Evolutionary conservation across 2,797 vertebrate species (phyloP), one percentile per base, ranked within the genome.

Genomic region (Sebastes oblongus): DNA sequence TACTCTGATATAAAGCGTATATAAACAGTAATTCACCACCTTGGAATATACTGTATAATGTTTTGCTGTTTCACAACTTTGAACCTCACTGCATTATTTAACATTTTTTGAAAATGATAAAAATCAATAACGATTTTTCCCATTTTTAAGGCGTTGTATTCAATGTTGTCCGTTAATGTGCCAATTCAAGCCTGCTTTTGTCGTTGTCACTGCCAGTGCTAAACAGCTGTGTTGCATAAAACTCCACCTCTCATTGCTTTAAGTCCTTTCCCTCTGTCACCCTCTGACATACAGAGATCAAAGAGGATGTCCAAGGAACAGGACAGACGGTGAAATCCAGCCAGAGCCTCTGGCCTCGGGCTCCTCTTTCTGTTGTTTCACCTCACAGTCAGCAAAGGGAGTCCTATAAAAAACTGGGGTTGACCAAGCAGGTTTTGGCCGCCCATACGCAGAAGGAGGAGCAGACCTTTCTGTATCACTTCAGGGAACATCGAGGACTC

Each of bases 361-460:
- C 87, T 12, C 88, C 91, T 62, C 77, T 81, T 2, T 87, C 74
- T 61, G 85, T 93, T 4, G 73, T 93, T 68, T 91, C 88, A 0
- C 83, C 95, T 54, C 93, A 93, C 9, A 93, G 81, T 91, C 96
- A 95, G 24, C 97, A 97, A 87, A 96, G 95, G 90, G 98, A 97
- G 78, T 87, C 95, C 2, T 97, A 98, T 91, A 96, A 94, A 94
- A 97, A 94, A 83, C 92, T 97, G 72, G 97, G 97, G 0, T 93
- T 99, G 82, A 99, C 98, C 75, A 99, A 98, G 92, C 96, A 98
- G 83, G 96, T 98, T 61, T 95, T 99, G 92, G 97, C 97, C 0
- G 97, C 96, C 4, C 98, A 99, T 80, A 99, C 98, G 0, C 97
- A 98, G 86, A 98, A 97, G 82, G 98, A 99, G 80, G 98, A 99